Base-by-base conservation (phyloP, 2,113 vertebrate genomes). In the Oxyura jamaicensis region DNA sequence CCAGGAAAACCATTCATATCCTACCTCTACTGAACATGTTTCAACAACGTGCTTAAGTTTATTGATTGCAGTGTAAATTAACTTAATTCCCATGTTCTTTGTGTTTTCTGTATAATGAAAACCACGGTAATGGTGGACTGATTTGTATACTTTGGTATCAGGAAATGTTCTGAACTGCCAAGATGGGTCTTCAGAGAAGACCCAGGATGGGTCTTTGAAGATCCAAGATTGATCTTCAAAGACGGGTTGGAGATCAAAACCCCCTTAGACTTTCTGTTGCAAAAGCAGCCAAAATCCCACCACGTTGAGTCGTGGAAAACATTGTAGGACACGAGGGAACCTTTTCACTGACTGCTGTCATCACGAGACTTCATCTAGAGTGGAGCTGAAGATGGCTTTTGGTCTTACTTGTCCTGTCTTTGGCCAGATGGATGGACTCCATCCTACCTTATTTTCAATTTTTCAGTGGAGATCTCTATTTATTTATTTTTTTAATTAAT, bases 391-490 rank as follows among this genome's bases (percentile, higher is more conserved):
- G 11, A 2, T 1, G 7, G 33, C 21, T 91, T 60, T 65, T 18
- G 8, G 33, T 39, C 6, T 33, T 58, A n/a, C 39, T 21, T 36
- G 16, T 19, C 48, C 44, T 36, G 59, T 4, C 65, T 92, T 77
- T 53, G 35, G 68, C n/a, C 8, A 1, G 28, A 77, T 25, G 50
- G 28, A 16, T 12, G 48, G 53, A 21, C 12, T 68, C n/a, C 50
- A 36, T 15, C 33, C 48, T 16, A 19, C 9, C 8, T 0, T 1
- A 9, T 58, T 74, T 84, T 68, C 3, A 3, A 0, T 10, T 22
- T 67, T 41, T 60, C 58, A 25, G 13, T 48, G 66, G 22, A n/a
- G 21, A 48, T 18, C 6, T n/a, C 21, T 7, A 25, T 17, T 6
- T 79, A 35, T 39, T 10, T 74, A 46, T 36, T 2, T 29, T 48